Conservation (phyloP, 2,797 vertebrate genomes). For the Emydoidea blandingii region DNA sequence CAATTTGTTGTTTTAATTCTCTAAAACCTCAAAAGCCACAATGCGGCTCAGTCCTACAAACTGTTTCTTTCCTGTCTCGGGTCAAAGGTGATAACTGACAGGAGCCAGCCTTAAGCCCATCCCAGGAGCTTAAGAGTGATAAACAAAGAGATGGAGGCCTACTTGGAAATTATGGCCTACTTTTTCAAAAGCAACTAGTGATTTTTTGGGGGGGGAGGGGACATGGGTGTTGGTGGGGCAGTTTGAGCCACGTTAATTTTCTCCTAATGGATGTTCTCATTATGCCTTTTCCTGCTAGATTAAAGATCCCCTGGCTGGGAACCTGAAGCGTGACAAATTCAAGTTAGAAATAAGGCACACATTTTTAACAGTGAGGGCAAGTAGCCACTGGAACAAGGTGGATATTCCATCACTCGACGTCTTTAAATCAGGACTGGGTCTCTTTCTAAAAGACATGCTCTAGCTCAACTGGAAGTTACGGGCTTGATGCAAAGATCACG, state of each 20-base stretch:
- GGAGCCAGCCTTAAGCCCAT: background rate
- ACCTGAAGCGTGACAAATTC: background rate
- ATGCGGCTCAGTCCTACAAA: background rate
- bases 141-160: background rate
- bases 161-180: fast-evolving
- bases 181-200: fast-evolving
- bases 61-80: background rate
- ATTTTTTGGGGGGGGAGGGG: background rate
- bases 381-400: background rate
- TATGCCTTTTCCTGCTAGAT: too few species aligned
- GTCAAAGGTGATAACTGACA: background rate
- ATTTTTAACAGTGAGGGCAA: background rate
- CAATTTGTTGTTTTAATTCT: slow-evolving; percentile 50
- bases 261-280: fast-evolving
- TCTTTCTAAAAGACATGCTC: background rate
- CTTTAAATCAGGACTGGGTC: background rate
- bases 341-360: background rate
- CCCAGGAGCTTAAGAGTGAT: background rate
- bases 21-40: slow-evolving; percentile 54
- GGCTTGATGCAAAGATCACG: background rate
- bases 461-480: fast-evolving
- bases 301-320: fast-evolving
- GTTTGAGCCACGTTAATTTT: background rate
- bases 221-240: background rate
- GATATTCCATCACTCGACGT: background rate